Evolutionary conservation across 2,888 invertebrate genomes (phyloP).

Genomic region (Eristalis tenax): DNA sequence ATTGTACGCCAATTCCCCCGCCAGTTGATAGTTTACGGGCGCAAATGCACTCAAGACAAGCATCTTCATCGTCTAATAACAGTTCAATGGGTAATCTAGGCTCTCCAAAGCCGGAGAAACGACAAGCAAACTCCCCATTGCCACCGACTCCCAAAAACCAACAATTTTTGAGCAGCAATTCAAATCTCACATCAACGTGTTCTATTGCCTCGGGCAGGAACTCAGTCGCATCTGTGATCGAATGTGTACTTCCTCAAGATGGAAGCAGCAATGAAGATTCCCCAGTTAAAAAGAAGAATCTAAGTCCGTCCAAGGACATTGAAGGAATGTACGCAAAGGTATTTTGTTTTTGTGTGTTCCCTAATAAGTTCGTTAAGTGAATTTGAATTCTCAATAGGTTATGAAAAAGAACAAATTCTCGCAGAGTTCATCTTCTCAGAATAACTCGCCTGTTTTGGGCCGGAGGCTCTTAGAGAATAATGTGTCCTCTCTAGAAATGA

Average conservation of each 20-base stretch:
- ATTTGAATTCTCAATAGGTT: constrained; percentile 74
- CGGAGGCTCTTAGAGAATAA: constrained; percentile 76
- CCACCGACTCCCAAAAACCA: constrained; percentile 87
- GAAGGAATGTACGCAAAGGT: constrained; percentile 96
- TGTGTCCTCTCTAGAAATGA: constrained; percentile 63
- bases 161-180: constrained; percentile 75
- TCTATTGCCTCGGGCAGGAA: constrained; percentile 77
- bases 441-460: constrained; percentile 77
- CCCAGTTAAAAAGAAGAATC: constrained; percentile 79
- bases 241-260: constrained; percentile 73
- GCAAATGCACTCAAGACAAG: constrained; percentile 82
- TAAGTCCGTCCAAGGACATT: constrained; percentile 84
- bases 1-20: constrained; percentile 81
- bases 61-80: constrained; percentile 85
- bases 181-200: constrained; percentile 78
- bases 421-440: constrained; percentile 78
- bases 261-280: constrained; percentile 75
- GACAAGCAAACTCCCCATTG: constrained; percentile 93
- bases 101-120: constrained; percentile 94
- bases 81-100: constrained; percentile 89
- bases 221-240: constrained; percentile 81
- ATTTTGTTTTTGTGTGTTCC: not conserved
- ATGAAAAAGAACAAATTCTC: constrained; percentile 81
- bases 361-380: not conserved
- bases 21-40: constrained; percentile 85